Evolutionary conservation across 2,888 invertebrate genomes (phyloP), one percentile per base, ranked within the genome.

Genomic region (Bruchidius siliquastri): DNA sequence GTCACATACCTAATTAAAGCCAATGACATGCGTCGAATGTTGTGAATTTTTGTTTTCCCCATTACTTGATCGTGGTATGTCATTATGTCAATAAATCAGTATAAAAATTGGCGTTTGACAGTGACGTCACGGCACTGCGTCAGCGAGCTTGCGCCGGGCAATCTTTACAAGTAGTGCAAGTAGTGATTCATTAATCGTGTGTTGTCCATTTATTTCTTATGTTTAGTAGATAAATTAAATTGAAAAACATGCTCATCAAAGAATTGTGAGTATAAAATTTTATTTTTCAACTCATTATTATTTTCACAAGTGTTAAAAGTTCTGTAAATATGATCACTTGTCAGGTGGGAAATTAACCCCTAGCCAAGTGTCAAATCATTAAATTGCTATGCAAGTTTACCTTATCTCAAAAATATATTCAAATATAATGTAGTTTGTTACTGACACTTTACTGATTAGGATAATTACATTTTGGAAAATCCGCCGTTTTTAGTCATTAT

Each of bases 91-190:
- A 67, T 67, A 74, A 72, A 21, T 32, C 21, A 72, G 22, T 69
- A 75, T 72, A 72, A 80, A 49, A 49, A 49, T 49, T 49, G 49
- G 13, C 49, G 1, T 13, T 49, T 49, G 49, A 49, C 49, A 49
- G 49, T 89, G 89, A 90, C 90, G 90, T 90, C 90, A 90, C 84
- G 86, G 88, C 88, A 88, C 89, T 90, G 90, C 90, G 90, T 90
- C 90, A 90, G 85, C 83, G 89, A 88, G 89, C 89, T 87, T 90
- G 90, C 90, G 90, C 90, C 86, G 86, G 77, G 89, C 88, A 88
- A 88, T 81, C 83, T 80, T 80, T 87, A 78, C 86, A n/a, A n/a
- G n/a, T n/a, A n/a, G n/a, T 87, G 86, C 85, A 86, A 87, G 87
- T 86, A 88, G 89, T 89, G 86, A 88, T 87, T 87, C 87, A 88